These are phyloP conservation scores for Poeciliopsis prolifica DNA, from an alignment of 2,113 vertebrate species.

Conservation along the genomic window DNA sequence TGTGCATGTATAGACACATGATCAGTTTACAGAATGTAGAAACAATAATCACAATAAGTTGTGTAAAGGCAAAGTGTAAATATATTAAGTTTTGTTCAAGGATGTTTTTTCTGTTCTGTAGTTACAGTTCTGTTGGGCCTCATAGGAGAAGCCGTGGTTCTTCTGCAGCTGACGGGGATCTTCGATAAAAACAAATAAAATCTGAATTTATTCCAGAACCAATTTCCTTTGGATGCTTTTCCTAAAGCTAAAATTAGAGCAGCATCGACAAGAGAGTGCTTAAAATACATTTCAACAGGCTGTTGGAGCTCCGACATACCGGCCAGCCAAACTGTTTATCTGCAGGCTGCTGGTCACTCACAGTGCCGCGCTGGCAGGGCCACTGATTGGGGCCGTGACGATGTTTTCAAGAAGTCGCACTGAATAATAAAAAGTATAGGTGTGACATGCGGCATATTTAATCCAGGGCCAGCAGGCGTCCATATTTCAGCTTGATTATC, in stretches of 20 bases:
- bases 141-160: too few species aligned
- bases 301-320: not conserved
- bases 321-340: not conserved
- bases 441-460: too few species aligned
- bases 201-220: not conserved
- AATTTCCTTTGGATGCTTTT: not conserved
- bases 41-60: too few species aligned
- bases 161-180: too few species aligned
- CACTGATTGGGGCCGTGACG: not conserved
- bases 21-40: too few species aligned
- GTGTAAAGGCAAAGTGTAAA: too few species aligned
- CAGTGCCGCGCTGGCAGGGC: not conserved
- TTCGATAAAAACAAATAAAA: not conserved
- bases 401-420: not conserved
- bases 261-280: not conserved
- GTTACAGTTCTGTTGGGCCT: too few species aligned
- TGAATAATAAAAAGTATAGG: not conserved
- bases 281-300: not conserved
- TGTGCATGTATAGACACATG: too few species aligned
- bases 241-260: not conserved
- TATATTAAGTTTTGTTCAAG: too few species aligned
- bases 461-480: too few species aligned
- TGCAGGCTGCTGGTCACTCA: not conserved
- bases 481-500: too few species aligned
- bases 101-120: too few species aligned